Base-by-base conservation (phyloP, 2,113 vertebrate species). In the Daubentonia madagascariensis region DNA sequence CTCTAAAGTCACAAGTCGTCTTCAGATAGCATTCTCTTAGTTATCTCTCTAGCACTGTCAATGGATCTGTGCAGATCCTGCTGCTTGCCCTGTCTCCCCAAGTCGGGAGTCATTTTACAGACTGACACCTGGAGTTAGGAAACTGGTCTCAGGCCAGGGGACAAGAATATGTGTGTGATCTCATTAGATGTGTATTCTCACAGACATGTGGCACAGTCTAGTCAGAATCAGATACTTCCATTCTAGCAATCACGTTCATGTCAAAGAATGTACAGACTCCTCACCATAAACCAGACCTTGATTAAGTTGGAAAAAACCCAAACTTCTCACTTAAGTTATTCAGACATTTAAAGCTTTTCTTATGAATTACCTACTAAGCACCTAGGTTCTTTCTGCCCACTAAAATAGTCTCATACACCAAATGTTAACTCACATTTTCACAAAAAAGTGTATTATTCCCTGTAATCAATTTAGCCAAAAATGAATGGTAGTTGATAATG, bases 261-360 rank as follows among this genome's bases (percentile, higher is more conserved):
- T 50, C 63, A 94, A 87, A 92, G 48, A 78, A 70, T 37, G 20
- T 50, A 52, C 0, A 91, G 40, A 30, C 43, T 63, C 32, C 52
- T 72, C 25, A 52, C 7, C 48, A 59, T 81, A 76, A 92, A 23
- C 30, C 63, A 93, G 18, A 95, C 88, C 8, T 59, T 85, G 22
- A 28, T 52, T 87, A 48, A 48, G 17, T 0, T 85, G 40, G n/a
- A 52, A 78, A 85, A 94, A 68, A 52, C 1, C 32, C 25, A 67
- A 80, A 14, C 22, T 83, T 81, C n/a, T 72, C 61, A 91, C 5
- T 68, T 54, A 76, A 91, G 45, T 85, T 65, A 73, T 23, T 85
- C 25, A 83, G 87, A 94, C 35, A 87, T 43, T 67, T 78, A 63
- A 67, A 91, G 35, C 20, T 93, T 89, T 97, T 81, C 79, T 92